These are phyloP conservation scores for Drosophila meridionalis DNA, from an alignment of 2,888 invertebrate species.

Conservation along the genomic window DNA sequence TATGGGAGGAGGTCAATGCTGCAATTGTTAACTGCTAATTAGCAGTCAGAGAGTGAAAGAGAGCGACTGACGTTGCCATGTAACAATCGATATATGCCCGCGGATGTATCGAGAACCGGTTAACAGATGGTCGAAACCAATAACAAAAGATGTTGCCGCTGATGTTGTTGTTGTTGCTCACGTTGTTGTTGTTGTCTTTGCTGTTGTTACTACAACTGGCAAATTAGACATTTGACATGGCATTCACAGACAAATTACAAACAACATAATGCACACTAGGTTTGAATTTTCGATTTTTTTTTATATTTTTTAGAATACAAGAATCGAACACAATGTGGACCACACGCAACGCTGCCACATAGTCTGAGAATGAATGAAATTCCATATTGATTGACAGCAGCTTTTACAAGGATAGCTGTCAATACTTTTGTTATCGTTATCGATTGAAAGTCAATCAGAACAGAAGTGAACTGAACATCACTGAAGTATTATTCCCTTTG, in stretches of 20 bases:
- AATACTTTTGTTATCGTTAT: background rate
- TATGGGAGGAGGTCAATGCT: conserved; percentile 78
- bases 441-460: background rate
- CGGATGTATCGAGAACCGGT: conserved; percentile 64
- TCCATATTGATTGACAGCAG: background rate
- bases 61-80: conserved; percentile 29
- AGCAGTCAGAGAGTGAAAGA: conserved; percentile 60
- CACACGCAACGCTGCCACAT: background rate
- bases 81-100: conserved; percentile 64
- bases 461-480: background rate
- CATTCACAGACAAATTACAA: conserved; percentile 34
- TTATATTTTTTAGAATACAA: conserved; percentile 1
- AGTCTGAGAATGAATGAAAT: background rate
- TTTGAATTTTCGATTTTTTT: background rate
- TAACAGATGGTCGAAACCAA: conserved; percentile 39
- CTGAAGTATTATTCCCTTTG: background rate
- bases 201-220: conserved; percentile 17
- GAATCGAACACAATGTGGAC: conserved; percentile 23
- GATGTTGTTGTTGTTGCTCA: conserved; percentile 9
- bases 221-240: conserved; percentile 52
- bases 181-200: conserved; percentile 13
- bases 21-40: conserved; percentile 80
- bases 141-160: conserved; percentile 45
- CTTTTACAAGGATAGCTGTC: background rate
- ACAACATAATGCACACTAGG: conserved; percentile 28